Conservation (phyloP, 2,113 vertebrate genomes). For the Ondatra zibethicus region DNA sequence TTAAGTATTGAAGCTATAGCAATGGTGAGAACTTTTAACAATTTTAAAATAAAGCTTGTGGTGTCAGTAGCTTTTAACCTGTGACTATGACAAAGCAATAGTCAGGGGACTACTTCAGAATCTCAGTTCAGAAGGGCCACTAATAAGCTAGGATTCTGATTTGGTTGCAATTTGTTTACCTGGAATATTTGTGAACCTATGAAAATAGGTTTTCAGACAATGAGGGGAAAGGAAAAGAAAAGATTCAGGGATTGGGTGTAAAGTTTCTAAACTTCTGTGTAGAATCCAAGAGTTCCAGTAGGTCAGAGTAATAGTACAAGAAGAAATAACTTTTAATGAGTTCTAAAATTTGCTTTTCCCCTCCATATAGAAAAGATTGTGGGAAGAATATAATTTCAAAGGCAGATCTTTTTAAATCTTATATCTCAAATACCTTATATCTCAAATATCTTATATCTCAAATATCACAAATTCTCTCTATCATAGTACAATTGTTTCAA, state of each 20-base stretch:
- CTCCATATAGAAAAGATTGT: neutral
- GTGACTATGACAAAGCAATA: neutral
- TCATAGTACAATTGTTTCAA: neutral
- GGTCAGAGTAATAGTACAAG: neutral
- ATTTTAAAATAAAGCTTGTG: neutral
- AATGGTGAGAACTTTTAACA: neutral
- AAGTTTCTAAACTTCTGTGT: neutral
- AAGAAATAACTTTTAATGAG: neutral
- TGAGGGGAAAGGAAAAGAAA: neutral
- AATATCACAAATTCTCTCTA: neutral
- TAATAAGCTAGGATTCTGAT: neutral
- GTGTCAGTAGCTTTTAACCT: neutral
- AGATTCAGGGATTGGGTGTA: neutral
- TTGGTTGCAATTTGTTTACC: neutral
- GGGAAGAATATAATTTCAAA: neutral
- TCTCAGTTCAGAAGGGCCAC: neutral
- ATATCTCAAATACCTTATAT: neutral
- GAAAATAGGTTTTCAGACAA: neutral
- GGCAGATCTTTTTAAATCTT: neutral
- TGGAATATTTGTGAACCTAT: neutral
- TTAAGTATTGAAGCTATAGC: neutral
- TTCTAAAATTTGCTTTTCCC: constrained; percentile 29
- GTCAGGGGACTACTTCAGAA: neutral
- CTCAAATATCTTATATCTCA: neutral
- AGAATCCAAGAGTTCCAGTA: neutral